These are phyloP conservation scores for Kryptopterus vitreolus DNA, from an alignment of 2,797 vertebrate species.

Conservation along the genomic window DNA sequence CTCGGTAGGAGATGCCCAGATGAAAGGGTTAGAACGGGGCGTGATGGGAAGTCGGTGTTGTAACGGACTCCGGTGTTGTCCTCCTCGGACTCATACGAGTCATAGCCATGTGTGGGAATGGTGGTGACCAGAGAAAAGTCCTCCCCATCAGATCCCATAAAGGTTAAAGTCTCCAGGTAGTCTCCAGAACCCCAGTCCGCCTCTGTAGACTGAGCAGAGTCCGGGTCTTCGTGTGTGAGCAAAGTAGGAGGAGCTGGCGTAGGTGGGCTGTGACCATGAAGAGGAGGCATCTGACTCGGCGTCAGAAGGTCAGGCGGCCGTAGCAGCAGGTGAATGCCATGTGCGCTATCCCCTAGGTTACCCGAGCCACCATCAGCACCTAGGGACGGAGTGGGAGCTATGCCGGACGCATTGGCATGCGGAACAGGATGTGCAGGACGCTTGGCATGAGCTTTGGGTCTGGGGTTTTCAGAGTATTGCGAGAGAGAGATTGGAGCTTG, in stretches of 20 bases:
- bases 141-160: slow-evolving; percentile 73
- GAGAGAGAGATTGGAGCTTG: slow-evolving; percentile 46
- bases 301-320: slow-evolving; percentile 74
- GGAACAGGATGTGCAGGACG: slow-evolving; percentile 51
- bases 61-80: slow-evolving; percentile 68
- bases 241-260: slow-evolving; percentile 71
- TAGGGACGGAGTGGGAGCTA: slow-evolving; percentile 52
- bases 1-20: slow-evolving; percentile 62
- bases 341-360: slow-evolving; percentile 67
- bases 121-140: slow-evolving; percentile 71
- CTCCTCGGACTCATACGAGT: slow-evolving; percentile 66
- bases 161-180: slow-evolving; percentile 80
- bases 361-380: slow-evolving; percentile 42
- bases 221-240: slow-evolving; percentile 62
- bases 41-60: slow-evolving; percentile 79
- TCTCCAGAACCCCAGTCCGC: slow-evolving; percentile 84
- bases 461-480: slow-evolving; percentile 41
- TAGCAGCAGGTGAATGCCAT: slow-evolving; percentile 77
- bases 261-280: slow-evolving; percentile 69
- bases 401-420: slow-evolving; percentile 49
- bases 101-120: slow-evolving; percentile 68
- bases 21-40: slow-evolving; percentile 76
- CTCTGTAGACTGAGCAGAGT: slow-evolving; percentile 71
- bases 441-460: slow-evolving; percentile 41
- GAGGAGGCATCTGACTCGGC: slow-evolving; percentile 72